Evolutionary conservation across 1,140 invertebrate species (phyloP).

Genomic region (Nymphalis io): DNA sequence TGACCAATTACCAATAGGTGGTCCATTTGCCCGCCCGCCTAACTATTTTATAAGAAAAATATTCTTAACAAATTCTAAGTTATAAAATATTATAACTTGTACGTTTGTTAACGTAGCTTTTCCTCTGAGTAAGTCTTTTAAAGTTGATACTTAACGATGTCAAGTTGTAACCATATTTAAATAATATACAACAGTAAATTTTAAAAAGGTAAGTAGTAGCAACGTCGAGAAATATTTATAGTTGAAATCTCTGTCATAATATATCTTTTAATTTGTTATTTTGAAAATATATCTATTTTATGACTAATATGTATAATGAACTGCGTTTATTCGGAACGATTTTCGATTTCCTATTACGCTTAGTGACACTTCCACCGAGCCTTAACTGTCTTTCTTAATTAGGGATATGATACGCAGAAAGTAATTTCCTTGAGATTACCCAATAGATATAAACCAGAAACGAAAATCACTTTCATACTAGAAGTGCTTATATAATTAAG

Average conservation of each 20-base stretch:
- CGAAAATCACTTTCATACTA: background rate
- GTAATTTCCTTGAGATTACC: slow-evolving; percentile 69
- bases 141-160: too few relatives aligned
- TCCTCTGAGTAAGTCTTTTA: too few relatives aligned
- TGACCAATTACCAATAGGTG: too few relatives aligned
- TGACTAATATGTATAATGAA: slow-evolving; percentile 1
- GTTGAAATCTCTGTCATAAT: too few relatives aligned
- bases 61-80: too few relatives aligned
- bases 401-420: slow-evolving; percentile 70
- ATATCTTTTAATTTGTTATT: too few relatives aligned
- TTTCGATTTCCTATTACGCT: slow-evolving; percentile 52
- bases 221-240: background rate
- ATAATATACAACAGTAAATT: background rate
- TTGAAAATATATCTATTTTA: too few relatives aligned
- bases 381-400: slow-evolving; percentile 63
- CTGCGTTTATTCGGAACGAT: slow-evolving; percentile 7
- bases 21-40: too few relatives aligned
- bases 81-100: too few relatives aligned
- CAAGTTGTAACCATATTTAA: background rate
- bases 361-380: slow-evolving; percentile 41
- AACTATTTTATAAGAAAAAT: too few relatives aligned
- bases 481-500: too few relatives aligned
- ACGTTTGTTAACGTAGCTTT: too few relatives aligned
- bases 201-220: background rate
- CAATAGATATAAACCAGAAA: slow-evolving; percentile 1